Conservation (phyloP, 2,113 vertebrate genomes). For the Ailurus styani region DNA sequence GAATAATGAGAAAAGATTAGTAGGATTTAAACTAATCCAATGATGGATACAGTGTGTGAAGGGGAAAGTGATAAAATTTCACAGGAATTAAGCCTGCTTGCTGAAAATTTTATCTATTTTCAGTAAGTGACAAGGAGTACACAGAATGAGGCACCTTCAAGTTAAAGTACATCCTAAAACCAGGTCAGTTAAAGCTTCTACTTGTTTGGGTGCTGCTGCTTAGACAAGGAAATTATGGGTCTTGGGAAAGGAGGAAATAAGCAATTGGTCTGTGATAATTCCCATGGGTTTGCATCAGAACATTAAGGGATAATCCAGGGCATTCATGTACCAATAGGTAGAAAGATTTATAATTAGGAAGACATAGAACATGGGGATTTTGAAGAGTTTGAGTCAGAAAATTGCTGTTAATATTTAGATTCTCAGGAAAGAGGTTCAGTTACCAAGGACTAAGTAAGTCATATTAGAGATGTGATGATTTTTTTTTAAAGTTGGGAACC, state of each 20-base stretch:
- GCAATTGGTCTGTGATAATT: background rate
- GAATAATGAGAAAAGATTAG: background rate
- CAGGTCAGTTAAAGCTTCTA: background rate
- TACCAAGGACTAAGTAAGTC: background rate
- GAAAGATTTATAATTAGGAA: background rate
- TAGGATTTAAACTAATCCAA: background rate
- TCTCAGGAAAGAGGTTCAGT: background rate
- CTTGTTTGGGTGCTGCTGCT: background rate
- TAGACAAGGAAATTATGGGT: background rate
- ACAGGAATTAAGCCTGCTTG: background rate
- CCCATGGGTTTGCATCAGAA: background rate
- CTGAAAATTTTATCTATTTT: background rate
- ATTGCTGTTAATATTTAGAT: background rate
- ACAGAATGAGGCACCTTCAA: background rate
- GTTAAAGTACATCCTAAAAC: background rate
- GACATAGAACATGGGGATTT: background rate
- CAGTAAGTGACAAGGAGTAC: background rate
- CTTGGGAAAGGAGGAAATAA: background rate
- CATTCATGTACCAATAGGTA: background rate
- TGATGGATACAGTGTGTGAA: background rate
- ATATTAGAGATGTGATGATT: background rate
- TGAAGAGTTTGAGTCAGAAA: background rate
- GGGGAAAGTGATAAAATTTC: background rate
- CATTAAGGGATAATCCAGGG: background rate
- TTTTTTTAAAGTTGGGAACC: background rate